Conservation (phyloP, 2,113 vertebrate genomes). For the Embiotoca jacksoni region DNA sequence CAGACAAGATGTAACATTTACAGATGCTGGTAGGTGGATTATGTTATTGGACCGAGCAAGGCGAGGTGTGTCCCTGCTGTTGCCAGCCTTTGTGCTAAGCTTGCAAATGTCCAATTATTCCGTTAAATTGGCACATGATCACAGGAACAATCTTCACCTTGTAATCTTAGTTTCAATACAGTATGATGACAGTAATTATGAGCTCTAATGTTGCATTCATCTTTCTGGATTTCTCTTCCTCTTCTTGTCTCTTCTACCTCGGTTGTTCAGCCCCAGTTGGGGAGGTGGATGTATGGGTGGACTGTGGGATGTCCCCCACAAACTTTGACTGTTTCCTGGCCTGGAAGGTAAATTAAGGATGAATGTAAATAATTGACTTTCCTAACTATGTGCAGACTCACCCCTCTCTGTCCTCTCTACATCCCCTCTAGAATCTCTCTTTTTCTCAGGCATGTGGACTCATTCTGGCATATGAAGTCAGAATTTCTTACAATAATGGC, state of each 20-base stretch:
- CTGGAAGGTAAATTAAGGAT: constrained; percentile 80
- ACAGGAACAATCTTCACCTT: no score
- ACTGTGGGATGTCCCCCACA: constrained; percentile 61
- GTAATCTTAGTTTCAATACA: no score
- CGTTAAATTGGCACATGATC: no score
- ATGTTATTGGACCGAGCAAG: no score
- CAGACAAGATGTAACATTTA: no score
- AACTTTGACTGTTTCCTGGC: constrained; percentile 66
- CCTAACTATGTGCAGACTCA: background rate
- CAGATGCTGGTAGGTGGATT: no score
- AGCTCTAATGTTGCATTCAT: no score
- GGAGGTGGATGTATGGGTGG: constrained; percentile 79
- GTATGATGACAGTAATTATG: no score
- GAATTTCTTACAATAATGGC: constrained; percentile 28
- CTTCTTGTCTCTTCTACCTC: background rate
- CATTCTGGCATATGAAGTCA: constrained; percentile 71
- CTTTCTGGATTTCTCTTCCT: background rate
- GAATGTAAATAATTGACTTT: background rate
- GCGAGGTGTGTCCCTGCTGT: no score
- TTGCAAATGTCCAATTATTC: no score
- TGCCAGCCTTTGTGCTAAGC: no score
- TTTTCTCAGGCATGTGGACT: constrained; percentile 62
- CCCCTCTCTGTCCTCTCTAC: background rate
- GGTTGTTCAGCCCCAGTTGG: constrained; percentile 75
- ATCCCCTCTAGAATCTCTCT: constrained; percentile 69